Conservation (phyloP, 2,888 invertebrate species). For the Ochlodes sylvanus region DNA sequence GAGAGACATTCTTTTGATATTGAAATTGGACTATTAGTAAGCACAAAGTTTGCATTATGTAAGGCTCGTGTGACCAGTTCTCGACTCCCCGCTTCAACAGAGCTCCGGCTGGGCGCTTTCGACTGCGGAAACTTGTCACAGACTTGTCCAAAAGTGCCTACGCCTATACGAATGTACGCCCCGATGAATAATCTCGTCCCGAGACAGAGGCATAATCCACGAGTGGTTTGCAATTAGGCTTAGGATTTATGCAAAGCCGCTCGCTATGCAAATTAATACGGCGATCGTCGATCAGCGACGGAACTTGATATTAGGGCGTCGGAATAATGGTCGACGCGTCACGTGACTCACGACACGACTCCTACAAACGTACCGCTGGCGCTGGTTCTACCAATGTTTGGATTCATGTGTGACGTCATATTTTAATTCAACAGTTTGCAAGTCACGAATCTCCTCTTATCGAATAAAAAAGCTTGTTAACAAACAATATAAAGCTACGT, state of each 20-base stretch:
- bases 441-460: too few species aligned
- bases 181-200: conserved; percentile 44
- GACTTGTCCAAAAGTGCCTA: conserved; percentile 12
- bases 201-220: conserved; percentile 44
- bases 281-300: conserved; percentile 65
- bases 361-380: background rate
- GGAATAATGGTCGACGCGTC: conserved; percentile 62
- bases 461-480: too few species aligned
- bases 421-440: too few species aligned
- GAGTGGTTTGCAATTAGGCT: conserved; percentile 55
- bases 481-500: background rate
- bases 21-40: conserved; percentile 30
- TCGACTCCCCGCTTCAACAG: too few species aligned
- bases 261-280: conserved; percentile 69
- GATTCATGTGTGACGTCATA: too few species aligned
- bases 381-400: too few species aligned
- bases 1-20: conserved; percentile 22
- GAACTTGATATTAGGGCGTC: conserved; percentile 67
- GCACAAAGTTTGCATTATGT: conserved; percentile 22
- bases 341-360: conserved; percentile 37
- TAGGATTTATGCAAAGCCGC: conserved; percentile 65
- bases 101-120: background rate
- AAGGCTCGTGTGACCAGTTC: conserved; percentile 23
- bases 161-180: conserved; percentile 7
- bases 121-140: background rate